Evolutionary conservation across 2,797 vertebrate genomes (phyloP).

Genomic region (Sciurus carolinensis): DNA sequence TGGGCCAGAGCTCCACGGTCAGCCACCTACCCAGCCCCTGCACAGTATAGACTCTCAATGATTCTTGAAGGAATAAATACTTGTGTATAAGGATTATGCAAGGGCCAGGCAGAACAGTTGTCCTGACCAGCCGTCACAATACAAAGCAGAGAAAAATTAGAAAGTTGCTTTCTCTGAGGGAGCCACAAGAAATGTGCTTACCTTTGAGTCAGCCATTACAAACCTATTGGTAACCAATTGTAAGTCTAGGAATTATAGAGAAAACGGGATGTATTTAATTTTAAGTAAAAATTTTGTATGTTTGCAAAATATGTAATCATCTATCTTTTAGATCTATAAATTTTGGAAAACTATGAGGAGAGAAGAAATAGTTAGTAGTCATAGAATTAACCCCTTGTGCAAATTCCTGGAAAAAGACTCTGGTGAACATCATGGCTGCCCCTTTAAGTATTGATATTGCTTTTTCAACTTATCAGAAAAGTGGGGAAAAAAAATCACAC

Average conservation of each 20-base stretch:
- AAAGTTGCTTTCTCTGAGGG: not conserved
- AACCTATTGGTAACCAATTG: not conserved
- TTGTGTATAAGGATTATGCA: not conserved
- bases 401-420: not conserved
- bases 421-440: not conserved
- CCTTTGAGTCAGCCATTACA: not conserved
- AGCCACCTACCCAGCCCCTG: not conserved
- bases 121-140: not conserved
- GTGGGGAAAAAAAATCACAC: not conserved
- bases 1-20: not conserved
- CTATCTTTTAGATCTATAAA: not conserved
- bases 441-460: not conserved
- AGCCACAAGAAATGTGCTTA: not conserved
- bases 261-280: not conserved
- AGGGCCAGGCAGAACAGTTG: not conserved
- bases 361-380: not conserved
- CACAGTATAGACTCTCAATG: not conserved
- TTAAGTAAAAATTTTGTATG: not conserved
- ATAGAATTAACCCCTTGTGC: not conserved
- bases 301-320: not conserved
- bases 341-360: not conserved
- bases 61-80: not conserved
- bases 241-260: not conserved
- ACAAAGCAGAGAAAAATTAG: not conserved
- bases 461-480: conserved; percentile 32